Conservation (phyloP, 2,113 vertebrate species). For the Corynorhinus townsendii region DNA sequence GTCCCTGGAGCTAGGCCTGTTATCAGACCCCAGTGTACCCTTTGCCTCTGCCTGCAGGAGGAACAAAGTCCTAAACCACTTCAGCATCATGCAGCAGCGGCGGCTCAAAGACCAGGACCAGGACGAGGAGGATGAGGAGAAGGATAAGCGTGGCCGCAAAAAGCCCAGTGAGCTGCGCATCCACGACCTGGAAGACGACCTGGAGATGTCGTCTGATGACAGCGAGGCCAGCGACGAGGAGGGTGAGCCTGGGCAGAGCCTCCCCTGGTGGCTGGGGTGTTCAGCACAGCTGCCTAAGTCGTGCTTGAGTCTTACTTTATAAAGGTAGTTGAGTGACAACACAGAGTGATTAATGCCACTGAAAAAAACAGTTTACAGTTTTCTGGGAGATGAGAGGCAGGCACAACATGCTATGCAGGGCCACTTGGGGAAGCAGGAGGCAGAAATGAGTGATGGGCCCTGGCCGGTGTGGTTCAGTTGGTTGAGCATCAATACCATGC, state of each 20-base stretch:
- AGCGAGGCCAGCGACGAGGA: constrained; percentile 88
- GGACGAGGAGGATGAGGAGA: constrained; percentile 86
- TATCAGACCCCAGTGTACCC: neutral
- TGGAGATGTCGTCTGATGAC: constrained; percentile 91
- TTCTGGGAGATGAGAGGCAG: neutral
- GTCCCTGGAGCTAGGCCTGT: neutral
- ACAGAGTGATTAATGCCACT: neutral
- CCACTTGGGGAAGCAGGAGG: neutral
- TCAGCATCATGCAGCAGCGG: constrained; percentile 96
- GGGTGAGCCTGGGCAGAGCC: constrained; percentile 67
- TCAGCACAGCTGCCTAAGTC: neutral
- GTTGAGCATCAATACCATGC: neutral
- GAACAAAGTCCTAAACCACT: constrained; percentile 96
- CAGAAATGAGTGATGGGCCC: neutral
- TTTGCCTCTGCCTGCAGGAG: constrained; percentile 75
- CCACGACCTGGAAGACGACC: constrained; percentile 91
- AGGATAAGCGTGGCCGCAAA: constrained; percentile 79
- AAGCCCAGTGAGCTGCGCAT: constrained; percentile 87
- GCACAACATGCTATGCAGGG: neutral
- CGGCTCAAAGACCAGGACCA: constrained; percentile 88
- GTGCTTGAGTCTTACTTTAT: neutral
- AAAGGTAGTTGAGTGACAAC: neutral
- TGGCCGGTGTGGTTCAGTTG: neutral
- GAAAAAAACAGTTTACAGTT: neutral
- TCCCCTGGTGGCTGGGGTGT: rapidly evolving